Percentiles rank a stretch among this genome's conserved stretches.
Conservation (phyloP, 2,113 vertebrate genomes). For the Otocyon megalotis region DNA sequence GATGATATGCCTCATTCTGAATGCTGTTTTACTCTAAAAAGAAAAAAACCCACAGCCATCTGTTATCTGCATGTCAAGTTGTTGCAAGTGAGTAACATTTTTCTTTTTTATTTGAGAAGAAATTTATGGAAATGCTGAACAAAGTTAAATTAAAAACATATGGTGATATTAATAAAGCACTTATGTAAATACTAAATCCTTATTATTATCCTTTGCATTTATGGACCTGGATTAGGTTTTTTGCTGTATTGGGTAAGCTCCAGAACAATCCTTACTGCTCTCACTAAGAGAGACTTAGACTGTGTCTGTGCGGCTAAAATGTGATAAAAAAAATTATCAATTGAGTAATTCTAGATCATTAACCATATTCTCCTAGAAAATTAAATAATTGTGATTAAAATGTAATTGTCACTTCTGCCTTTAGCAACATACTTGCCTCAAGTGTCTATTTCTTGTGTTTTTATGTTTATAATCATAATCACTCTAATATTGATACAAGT, state of each 20-base stretch:
- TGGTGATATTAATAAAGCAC: constrained; percentile 67
- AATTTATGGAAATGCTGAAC: constrained; percentile 73
- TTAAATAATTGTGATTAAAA: not conserved
- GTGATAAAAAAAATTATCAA: not conserved
- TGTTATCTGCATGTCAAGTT: constrained; percentile 77
- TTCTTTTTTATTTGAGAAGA: constrained; percentile 76
- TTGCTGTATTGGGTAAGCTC: not conserved
- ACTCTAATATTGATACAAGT: not conserved
- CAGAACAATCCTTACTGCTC: not conserved
- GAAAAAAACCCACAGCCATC: constrained; percentile 66
- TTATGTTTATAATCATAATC: not conserved
- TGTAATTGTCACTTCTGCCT: not conserved
- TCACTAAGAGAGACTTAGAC: not conserved
- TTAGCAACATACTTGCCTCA: not conserved
- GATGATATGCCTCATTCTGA: constrained; percentile 78
- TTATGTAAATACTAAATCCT: constrained; percentile 54
- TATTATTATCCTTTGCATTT: constrained; percentile 60
- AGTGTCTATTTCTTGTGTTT: not conserved
- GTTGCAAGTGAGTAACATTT: constrained; percentile 78
- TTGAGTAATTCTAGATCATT: not conserved
- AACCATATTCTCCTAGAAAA: not conserved
- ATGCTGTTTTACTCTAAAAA: constrained; percentile 68
- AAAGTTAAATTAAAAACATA: constrained; percentile 78
- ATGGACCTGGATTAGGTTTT: constrained; percentile 57
- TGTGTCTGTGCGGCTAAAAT: not conserved